Base-by-base conservation (phyloP, 2,797 vertebrate genomes). In the Brachymystax lenok region DNA sequence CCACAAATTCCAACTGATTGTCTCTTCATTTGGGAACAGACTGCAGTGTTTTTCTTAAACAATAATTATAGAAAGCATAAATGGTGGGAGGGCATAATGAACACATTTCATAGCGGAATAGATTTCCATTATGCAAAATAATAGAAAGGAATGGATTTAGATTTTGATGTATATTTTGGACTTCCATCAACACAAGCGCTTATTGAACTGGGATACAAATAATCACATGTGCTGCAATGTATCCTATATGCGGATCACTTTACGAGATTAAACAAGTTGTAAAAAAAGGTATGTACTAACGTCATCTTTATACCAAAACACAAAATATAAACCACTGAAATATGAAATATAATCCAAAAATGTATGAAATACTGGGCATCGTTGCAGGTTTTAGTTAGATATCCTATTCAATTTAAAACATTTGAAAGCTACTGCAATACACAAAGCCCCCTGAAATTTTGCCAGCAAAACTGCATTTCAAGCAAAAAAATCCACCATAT, bases 221-320 rank as follows among this genome's bases (percentile, higher is more conserved):
- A 35, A 35, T 76, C 71, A 46, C 27, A 35, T 79, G 6, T 51
- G 7, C 71, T 4, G 12, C 67, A 74, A 73, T 46, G 12, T 66
- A 33, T 17, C 14, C 19, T 33, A 33, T 10, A 10, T 40, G 19
- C 28, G 2, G 70, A 75, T 14, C 63, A 30, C 21, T 30, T 33
- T 27, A 33, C 14, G 66, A 27, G 10, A 54, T 64, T 51, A n/a
- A 17, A 66, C 46, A n/a, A 16, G 14, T 35, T 71, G 46, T 16
- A 54, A 4, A 19, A 14, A 17, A 21, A 27, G 0, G n/a, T n/a
- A 14, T 28, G 68, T 17, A 40, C 27, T 33, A 40, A 2, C 5
- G 6, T 33, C 30, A 35, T 28, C 66, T 68, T 35, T n/a, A 28
- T 51, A 51, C 24, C 13, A 27, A 71, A 50, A 27, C 21, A 5